Evolutionary conservation across 2,113 vertebrate species (phyloP).

Genomic region (Chionodraco myersi): DNA sequence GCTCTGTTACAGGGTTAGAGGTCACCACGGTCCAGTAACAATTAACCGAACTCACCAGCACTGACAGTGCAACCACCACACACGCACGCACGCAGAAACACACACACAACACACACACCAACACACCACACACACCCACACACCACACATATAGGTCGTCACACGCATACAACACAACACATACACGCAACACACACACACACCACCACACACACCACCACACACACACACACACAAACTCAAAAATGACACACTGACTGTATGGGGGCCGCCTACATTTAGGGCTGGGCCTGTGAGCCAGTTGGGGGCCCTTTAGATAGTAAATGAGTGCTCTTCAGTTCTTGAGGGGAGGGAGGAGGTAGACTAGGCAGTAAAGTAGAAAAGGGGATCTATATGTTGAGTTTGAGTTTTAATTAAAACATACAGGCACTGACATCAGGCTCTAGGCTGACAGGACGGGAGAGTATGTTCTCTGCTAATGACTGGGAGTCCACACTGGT

Average conservation of each 20-base stretch:
- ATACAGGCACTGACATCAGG: constrained; percentile 9
- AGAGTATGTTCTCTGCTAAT: constrained; percentile 5
- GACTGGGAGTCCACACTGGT: constrained; percentile 21
- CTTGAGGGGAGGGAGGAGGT: background rate
- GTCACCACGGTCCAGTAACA: constrained; percentile 71
- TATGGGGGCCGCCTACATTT: constrained; percentile 28
- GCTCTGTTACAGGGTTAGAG: constrained; percentile 72
- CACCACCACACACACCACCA: constrained; percentile 17
- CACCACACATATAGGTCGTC: background rate
- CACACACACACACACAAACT: constrained; percentile 12
- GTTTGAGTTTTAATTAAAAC: constrained; percentile 33
- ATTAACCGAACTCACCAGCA: constrained; percentile 64
- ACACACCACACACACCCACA: background rate
- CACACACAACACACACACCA: too few relatives aligned
- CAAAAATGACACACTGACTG: constrained; percentile 6
- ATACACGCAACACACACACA: background rate
- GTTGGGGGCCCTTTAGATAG: constrained; percentile 35
- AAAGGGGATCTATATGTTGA: background rate
- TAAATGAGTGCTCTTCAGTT: constrained; percentile 37
- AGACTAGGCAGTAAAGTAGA: constrained; percentile 7
- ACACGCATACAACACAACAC: too few relatives aligned
- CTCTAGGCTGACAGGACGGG: background rate
- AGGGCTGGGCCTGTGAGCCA: background rate
- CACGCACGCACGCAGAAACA: background rate
- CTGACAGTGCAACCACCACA: constrained; percentile 62